Evolutionary conservation across 2,113 vertebrate species (phyloP).

Genomic region (Ammodytes marinus): DNA sequence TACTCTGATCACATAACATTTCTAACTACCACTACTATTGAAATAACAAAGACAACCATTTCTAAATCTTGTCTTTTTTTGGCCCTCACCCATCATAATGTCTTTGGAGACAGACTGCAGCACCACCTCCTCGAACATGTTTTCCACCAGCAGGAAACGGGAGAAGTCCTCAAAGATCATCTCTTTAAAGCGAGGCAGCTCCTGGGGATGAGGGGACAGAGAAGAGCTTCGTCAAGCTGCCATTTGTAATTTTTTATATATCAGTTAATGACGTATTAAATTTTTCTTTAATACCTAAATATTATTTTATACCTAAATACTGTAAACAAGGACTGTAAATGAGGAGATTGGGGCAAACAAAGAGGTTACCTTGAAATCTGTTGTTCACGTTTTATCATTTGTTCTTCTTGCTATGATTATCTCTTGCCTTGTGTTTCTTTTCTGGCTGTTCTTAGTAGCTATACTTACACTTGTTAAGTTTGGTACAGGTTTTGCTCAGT

Average conservation of each 20-base stretch:
- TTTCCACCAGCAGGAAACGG: slow-evolving; percentile 93
- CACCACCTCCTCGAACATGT: slow-evolving; percentile 94
- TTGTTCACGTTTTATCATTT: neutral
- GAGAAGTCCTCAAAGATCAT: slow-evolving; percentile 97
- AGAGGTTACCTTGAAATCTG: neutral
- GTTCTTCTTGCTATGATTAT: neutral
- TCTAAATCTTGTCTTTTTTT: neutral
- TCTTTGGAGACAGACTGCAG: slow-evolving; percentile 96
- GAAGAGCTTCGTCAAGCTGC: neutral
- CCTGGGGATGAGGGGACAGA: slow-evolving; percentile 78
- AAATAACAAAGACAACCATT: neutral
- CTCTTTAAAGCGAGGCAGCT: slow-evolving; percentile 92
- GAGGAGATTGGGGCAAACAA: neutral
- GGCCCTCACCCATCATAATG: slow-evolving; percentile 92
- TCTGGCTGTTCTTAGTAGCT: neutral
- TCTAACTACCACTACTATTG: too few relatives aligned
- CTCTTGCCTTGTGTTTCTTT: neutral
- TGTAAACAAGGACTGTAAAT: neutral
- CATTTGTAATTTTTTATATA: neutral
- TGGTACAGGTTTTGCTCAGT: neutral
- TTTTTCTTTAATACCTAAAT: neutral
- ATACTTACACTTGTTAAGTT: neutral
- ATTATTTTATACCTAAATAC: too few relatives aligned
- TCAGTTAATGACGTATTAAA: neutral
- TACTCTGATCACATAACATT: neutral